Evolutionary conservation across 2,888 invertebrate species (phyloP).

Genomic region (Lycocerus yunnanus): DNA sequence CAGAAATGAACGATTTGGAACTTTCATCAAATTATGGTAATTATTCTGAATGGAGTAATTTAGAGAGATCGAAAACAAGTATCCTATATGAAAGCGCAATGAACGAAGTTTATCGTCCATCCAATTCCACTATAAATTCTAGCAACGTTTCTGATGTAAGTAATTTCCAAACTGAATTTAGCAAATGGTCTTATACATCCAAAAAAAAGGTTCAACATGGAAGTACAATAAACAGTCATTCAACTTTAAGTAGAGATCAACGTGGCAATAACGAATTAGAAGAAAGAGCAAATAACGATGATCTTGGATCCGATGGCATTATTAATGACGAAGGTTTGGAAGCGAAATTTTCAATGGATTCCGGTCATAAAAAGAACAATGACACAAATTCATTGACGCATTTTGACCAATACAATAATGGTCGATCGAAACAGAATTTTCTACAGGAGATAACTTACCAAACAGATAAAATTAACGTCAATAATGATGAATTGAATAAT

Average conservation of each 20-base stretch:
- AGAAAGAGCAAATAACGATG: not conserved
- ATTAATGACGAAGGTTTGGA: not conserved
- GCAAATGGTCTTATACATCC: not conserved
- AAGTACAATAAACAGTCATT: not conserved
- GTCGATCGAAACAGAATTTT: too few species aligned
- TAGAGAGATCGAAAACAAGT: too few species aligned
- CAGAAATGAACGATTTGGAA: not conserved
- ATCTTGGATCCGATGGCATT: not conserved
- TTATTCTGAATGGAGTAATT: not conserved
- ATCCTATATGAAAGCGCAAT: too few species aligned
- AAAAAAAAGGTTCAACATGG: not conserved
- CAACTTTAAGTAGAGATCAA: not conserved
- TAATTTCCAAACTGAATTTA: not conserved
- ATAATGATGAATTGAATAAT: not conserved
- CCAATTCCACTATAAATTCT: not conserved
- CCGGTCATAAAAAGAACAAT: not conserved
- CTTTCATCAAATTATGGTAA: not conserved
- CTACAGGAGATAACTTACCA: not conserved
- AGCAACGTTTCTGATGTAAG: not conserved
- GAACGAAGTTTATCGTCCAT: not conserved
- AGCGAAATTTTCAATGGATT: not conserved
- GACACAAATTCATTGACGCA: not conserved
- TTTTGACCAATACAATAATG: too few species aligned
- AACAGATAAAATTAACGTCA: not conserved
- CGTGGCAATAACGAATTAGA: not conserved